Percentiles rank a stretch among this genome's conserved stretches.
Conservation (phyloP, 2,113 vertebrate genomes). For the Psophia crepitans region DNA sequence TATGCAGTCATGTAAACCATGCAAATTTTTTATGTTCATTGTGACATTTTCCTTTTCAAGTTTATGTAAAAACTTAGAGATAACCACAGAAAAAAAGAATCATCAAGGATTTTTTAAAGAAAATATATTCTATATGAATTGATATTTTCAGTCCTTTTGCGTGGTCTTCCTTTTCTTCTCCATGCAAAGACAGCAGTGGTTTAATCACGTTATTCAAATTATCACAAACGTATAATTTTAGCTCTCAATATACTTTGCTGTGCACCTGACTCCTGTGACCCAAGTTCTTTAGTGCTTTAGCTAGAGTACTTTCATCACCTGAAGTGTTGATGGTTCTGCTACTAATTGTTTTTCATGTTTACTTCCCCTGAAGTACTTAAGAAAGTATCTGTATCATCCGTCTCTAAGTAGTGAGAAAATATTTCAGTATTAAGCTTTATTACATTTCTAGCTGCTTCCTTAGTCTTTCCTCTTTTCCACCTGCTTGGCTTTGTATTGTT, state of each 20-base stretch:
- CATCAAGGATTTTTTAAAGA: neutral
- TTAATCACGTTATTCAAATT: neutral
- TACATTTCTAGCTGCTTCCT: slow-evolving; percentile 2
- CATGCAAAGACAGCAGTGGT: neutral
- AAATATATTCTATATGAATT: neutral
- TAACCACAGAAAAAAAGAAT: neutral
- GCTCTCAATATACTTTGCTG: neutral
- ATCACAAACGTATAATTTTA: neutral
- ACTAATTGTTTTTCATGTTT: slow-evolving; percentile 10
- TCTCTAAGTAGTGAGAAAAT: slow-evolving; percentile 1
- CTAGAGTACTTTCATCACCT: neutral
- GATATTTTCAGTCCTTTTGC: neutral
- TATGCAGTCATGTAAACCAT: neutral
- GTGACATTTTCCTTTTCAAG: neutral
- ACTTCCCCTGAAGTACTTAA: neutral
- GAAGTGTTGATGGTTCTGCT: neutral
- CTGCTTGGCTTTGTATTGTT: slow-evolving; percentile 10
- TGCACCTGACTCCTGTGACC: neutral
- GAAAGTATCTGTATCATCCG: neutral
- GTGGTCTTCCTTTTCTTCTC: neutral
- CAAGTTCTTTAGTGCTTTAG: neutral
- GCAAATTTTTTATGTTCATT: neutral
- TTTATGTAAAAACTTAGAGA: neutral
- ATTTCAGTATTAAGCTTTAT: slow-evolving; percentile 10
- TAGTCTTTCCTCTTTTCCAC: slow-evolving; percentile 15